Conservation (phyloP, 2,113 vertebrate genomes). For the Ellobius talpinus region DNA sequence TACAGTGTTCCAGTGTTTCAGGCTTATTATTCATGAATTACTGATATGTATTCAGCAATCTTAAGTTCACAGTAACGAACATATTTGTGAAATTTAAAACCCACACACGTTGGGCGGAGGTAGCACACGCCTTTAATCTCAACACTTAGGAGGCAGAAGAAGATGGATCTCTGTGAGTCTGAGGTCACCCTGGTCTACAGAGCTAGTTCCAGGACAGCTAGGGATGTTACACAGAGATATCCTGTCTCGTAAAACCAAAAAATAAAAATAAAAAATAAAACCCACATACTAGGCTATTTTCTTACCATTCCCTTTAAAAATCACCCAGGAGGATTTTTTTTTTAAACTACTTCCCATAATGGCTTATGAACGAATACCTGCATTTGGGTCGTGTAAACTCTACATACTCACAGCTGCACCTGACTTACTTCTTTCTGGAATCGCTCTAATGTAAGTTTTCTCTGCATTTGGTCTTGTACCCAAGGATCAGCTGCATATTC, state of each 20-base stretch:
- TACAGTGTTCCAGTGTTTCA: background rate
- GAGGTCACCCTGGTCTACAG: too few relatives aligned
- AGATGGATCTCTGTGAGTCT: too few relatives aligned
- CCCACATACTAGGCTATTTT: background rate
- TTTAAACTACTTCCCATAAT: background rate
- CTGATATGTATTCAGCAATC: background rate
- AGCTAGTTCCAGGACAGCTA: too few relatives aligned
- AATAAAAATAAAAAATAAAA: background rate
- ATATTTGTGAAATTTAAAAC: background rate
- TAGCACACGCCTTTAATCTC: too few relatives aligned
- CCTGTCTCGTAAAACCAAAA: too few relatives aligned
- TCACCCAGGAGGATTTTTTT: background rate
- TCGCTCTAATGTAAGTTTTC: slow-evolving; percentile 96
- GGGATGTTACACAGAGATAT: too few relatives aligned
- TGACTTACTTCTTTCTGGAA: slow-evolving; percentile 96
- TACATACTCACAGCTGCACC: background rate
- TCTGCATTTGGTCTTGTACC: slow-evolving; percentile 99
- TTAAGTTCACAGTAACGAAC: background rate
- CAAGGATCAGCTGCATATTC: slow-evolving; percentile 95
- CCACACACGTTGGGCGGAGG: too few relatives aligned
- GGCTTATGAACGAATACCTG: background rate
- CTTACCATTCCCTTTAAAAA: slow-evolving; percentile 25
- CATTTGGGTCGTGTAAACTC: background rate
- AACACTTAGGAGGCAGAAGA: too few relatives aligned
- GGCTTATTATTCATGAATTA: background rate